Evolutionary conservation across 2,888 invertebrate genomes (phyloP), one percentile per base, ranked within the genome.

Genomic region (Operophtera brumata): DNA sequence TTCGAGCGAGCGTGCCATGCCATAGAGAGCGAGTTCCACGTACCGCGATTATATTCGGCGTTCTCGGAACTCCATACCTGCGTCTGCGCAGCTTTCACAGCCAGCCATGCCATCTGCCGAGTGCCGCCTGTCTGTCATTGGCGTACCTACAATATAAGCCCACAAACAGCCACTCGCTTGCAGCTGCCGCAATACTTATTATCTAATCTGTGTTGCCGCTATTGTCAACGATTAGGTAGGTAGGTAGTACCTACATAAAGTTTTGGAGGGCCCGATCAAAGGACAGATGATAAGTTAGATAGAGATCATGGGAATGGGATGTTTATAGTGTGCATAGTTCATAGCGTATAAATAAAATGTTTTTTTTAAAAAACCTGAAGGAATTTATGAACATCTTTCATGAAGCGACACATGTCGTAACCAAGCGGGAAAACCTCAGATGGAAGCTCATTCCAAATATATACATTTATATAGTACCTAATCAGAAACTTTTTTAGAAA

Each of bases 31-130:
- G 78, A 80, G 75, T 89, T 88, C 84, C 77, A 68, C 77, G 86
- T 84, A 47, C 67, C 70, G 76, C 80, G 83, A 87, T 86, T 89
- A 87, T 86, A 88, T 88, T 90, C 82, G 87, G 83, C 78, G 78
- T 90, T 88, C 89, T 84, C 67, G 70, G 88, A 89, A 89, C 75
- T 80, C 77, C 81, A 75, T 88, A 88, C 89, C 88, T 87, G 86
- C 80, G 77, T 69, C 69, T 66, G 75, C 75, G 80, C 77, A 74
- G 81, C 89, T 84, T 84, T 84, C 86, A 79, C 81, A 78, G 75
- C 76, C 81, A 78, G 75, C 76, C 86, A 86, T 86, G 34, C 34
- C 34, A n/a, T 4, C 86, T 87, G 85, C 84, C 78, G 76, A 70
- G 70, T 75, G 82, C 83, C 80, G 77, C 69, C 73, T 60, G 55